phyloP scores from a whole-genome alignment of 2,888 invertebrate species.

The Drosophila aldrichi region DNA sequence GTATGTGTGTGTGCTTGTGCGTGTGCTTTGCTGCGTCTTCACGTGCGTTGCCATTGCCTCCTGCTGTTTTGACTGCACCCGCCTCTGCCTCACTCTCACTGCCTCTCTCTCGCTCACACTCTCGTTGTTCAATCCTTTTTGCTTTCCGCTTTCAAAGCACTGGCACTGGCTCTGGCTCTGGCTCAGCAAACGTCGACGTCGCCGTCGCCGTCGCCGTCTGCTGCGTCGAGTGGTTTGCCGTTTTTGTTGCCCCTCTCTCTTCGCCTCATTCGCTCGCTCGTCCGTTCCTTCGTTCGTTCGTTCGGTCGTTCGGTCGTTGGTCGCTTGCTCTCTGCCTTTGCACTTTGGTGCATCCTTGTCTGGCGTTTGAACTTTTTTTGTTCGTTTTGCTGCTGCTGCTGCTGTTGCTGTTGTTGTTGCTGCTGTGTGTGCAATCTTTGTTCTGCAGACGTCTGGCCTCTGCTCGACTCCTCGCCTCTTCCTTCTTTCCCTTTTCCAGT shows the following conservation, averaged over 20 bases:
- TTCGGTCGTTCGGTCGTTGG: conserved; percentile 40
- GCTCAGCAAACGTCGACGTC: conserved; percentile 26
- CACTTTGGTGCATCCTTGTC: conserved; percentile 81
- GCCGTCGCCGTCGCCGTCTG: conserved; percentile 54
- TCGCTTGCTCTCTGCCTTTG: conserved; percentile 75
- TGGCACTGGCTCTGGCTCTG: conserved; percentile 22
- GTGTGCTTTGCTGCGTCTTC: conserved; percentile 78
- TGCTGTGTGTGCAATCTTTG: conserved; percentile 75
- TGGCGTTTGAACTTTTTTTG: conserved; percentile 81
- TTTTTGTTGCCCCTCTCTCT: conserved; percentile 20
- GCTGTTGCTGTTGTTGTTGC: conserved; percentile 34
- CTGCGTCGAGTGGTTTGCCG: conserved; percentile 64
- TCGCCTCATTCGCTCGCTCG: conserved; percentile 12
- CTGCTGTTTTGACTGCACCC: conserved; percentile 70
- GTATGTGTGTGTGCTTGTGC: conserved; percentile 51
- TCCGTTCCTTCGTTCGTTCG: conserved; percentile 10
- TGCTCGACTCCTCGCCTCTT: conserved; percentile 22
- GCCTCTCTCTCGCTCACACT: not conserved
- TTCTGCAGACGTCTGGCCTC: conserved; percentile 78
- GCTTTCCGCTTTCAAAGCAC: conserved; percentile 77
- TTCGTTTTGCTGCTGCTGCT: conserved; percentile 39
- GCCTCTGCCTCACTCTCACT: not conserved
- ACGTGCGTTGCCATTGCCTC: conserved; percentile 77
- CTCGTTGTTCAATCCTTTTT: conserved; percentile 73
- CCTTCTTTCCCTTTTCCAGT: not conserved